phyloP scores from a whole-genome alignment of 2,797 vertebrate species.

The Podargus strigoides region DNA sequence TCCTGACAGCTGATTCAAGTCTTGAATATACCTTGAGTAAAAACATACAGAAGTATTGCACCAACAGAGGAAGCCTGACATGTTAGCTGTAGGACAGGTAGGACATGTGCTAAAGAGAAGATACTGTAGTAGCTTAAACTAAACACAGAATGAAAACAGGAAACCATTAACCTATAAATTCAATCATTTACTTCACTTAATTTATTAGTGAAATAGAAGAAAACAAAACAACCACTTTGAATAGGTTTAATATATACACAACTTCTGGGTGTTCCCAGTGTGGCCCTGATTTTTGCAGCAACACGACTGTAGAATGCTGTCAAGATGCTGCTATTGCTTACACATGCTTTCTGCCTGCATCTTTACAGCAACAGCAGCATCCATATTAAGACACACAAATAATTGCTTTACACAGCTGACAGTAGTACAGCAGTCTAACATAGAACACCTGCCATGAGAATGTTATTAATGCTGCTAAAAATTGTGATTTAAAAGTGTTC shows the following conservation, averaged over 20 bases:
- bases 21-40: slow-evolving; percentile 69
- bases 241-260: background rate
- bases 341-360: background rate
- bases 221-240: background rate
- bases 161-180: background rate
- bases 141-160: background rate
- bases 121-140: background rate
- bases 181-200: background rate
- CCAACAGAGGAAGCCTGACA: background rate
- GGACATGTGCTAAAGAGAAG: background rate
- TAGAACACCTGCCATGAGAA: background rate
- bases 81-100: background rate
- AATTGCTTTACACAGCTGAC: background rate
- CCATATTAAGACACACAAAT: background rate
- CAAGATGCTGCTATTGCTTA: background rate
- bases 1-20: slow-evolving; percentile 58
- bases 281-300: background rate
- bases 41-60: background rate
- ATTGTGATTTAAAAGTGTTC: background rate
- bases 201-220: background rate
- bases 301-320: background rate
- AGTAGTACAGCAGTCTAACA: background rate
- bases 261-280: rapidly evolving
- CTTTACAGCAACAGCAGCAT: background rate
- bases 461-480: background rate